These are phyloP conservation scores for Montipora capitata DNA, from an alignment of 92 coral and sea anemone genomes.

Conservation along the genomic window DNA sequence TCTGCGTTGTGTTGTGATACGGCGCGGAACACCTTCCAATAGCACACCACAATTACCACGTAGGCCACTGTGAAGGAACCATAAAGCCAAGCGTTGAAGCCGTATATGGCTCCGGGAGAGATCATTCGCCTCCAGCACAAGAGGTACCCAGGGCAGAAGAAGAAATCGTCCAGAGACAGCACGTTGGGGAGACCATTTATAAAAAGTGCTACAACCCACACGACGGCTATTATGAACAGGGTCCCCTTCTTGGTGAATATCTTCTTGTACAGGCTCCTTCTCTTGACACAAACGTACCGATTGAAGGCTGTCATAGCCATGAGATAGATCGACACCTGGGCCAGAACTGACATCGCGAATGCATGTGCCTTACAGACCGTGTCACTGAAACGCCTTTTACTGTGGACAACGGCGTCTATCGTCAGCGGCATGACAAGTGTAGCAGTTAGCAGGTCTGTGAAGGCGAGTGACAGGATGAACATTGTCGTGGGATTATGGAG, in stretches of 20 bases:
- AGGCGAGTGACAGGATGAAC: constrained; percentile 44
- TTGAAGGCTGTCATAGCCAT: constrained; percentile 60
- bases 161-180: constrained; percentile 51
- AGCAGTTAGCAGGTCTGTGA: constrained; percentile 50
- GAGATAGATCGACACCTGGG: constrained; percentile 48
- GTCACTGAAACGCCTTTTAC: constrained; percentile 42
- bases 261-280: constrained; percentile 23
- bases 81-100: constrained; percentile 51
- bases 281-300: constrained; percentile 50
- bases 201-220: constrained; percentile 25
- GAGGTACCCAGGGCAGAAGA: constrained; percentile 60
- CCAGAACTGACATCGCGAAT: constrained; percentile 37
- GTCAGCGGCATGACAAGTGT: constrained; percentile 47
- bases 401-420: constrained; percentile 36
- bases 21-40: constrained; percentile 45
- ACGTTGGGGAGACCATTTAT: constrained; percentile 40
- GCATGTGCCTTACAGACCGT: constrained; percentile 44
- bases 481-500: constrained; percentile 48
- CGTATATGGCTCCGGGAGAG: constrained; percentile 43
- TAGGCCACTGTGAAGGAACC: constrained; percentile 41
- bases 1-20: constrained; percentile 38
- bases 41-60: constrained; percentile 40
- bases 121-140: constrained; percentile 58
- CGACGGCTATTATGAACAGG: constrained; percentile 7
- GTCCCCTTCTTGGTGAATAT: constrained; percentile 44